Conservation (phyloP, 2,888 invertebrate genomes). For the Cerastoderma edule region DNA sequence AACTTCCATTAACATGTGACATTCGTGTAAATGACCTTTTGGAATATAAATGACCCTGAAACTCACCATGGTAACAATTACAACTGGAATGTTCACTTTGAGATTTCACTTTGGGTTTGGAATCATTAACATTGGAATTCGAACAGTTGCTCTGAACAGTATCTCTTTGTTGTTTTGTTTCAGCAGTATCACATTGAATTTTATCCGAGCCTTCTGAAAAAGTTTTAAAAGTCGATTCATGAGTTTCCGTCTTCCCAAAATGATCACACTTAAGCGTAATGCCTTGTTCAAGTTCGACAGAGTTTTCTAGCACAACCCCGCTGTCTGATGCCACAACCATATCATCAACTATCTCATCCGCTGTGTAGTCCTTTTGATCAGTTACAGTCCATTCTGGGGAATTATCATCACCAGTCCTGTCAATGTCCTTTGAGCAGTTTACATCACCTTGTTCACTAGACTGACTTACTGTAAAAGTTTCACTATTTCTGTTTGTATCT, state of each 20-base stretch:
- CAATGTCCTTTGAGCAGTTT: background rate
- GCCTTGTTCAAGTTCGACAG: background rate
- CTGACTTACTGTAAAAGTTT: constrained; percentile 23
- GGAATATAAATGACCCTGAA: constrained; percentile 60
- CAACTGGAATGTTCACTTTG: constrained; percentile 52
- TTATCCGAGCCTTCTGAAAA: background rate
- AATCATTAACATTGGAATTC: constrained; percentile 26
- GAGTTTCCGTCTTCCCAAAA: background rate
- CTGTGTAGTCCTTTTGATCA: no score
- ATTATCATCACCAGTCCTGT: constrained; percentile 14
- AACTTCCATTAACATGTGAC: constrained; percentile 64
- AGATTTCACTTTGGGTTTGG: constrained; percentile 19
- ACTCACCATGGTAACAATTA: constrained; percentile 65
- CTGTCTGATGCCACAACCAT: constrained; percentile 73
- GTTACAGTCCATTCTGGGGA: no score
- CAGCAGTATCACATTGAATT: constrained; percentile 20
- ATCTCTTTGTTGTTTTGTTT: constrained; percentile 5
- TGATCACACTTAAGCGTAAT: background rate
- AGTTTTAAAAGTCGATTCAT: background rate
- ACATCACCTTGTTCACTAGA: constrained; percentile 10
- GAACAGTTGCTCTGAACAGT: background rate
- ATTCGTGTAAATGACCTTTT: constrained; percentile 45
- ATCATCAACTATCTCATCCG: constrained; percentile 32
- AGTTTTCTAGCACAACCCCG: constrained; percentile 63
- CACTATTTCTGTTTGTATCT: constrained; percentile 45